phyloP scores from a whole-genome alignment of 2,113 vertebrate genomes.

The Danionella cerebrum region DNA sequence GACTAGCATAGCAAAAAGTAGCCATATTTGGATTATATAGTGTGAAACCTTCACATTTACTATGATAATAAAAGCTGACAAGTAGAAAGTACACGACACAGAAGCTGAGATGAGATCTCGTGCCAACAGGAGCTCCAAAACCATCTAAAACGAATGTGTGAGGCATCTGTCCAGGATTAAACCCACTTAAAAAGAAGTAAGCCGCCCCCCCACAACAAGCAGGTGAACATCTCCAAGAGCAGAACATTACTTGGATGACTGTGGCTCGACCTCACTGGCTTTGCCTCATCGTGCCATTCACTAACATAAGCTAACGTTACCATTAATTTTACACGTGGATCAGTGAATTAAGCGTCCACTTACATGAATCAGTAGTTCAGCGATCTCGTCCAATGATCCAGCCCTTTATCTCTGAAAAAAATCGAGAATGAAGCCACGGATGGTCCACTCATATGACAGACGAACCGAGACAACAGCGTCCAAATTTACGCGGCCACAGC shows the following conservation, averaged over 20 bases:
- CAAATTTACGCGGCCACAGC: constrained; percentile 18
- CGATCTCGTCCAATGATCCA: constrained; percentile 43
- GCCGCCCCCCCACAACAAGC: too few relatives aligned
- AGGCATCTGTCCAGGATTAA: not conserved
- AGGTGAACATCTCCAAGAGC: constrained; percentile 9
- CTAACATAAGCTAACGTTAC: not conserved
- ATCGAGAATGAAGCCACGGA: constrained; percentile 24
- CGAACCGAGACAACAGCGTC: constrained; percentile 15
- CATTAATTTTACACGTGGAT: not conserved
- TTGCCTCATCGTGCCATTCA: constrained; percentile 4
- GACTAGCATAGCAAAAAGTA: too few relatives aligned
- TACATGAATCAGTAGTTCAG: constrained; percentile 59
- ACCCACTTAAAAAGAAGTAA: too few relatives aligned
- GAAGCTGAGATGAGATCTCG: not conserved
- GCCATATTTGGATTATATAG: not conserved
- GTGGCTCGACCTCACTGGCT: not conserved
- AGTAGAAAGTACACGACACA: not conserved
- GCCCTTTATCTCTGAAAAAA: constrained; percentile 32
- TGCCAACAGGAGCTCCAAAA: not conserved
- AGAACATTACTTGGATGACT: not conserved
- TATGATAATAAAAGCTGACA: not conserved
- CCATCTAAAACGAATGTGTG: not conserved
- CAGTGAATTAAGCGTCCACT: constrained; percentile 38
- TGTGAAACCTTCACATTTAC: not conserved
- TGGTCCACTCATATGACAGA: constrained; percentile 36